Evolutionary conservation across 2,113 vertebrate species (phyloP), one percentile per base, ranked within the genome.

Genomic region (Pholis gunnellus): DNA sequence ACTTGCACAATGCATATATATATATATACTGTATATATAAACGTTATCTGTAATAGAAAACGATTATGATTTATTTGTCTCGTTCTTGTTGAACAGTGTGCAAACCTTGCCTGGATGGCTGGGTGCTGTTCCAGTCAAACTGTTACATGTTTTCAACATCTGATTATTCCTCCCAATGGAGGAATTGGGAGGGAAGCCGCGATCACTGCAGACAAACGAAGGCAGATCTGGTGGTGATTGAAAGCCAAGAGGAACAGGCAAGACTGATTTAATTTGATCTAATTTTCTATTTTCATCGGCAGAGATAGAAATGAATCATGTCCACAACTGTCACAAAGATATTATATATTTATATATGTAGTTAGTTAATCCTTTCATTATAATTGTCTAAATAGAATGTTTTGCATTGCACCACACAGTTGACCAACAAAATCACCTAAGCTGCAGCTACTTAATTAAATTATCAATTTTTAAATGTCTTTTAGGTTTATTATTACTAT

Each of bases 171-270:
- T 0, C 0, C 0, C 0, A 0, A 0, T 79, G 85, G 91, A 63
- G 0, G 5, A 9, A 0, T 0, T 90, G 87, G 91, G 0, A 40
- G 2, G 0, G 0, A 0, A 91, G 91, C 9, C 66, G 5, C 0
- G 1, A 48, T 0, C 0, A 38, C 0, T 93, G 91, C 82, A 25
- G 0, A 7, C 0, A 2, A 0, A 2, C 0, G 2, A 20, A 54
- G 0, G 82, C 87, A 0, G 40, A 87, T 5, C 88, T 93, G 75
- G 78, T 79, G 57, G 78, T 85, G 76, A 89, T 93, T 0, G 50
- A 79, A 3, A 88, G 83, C 34, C 69, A 20, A 22, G 72, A 88
- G 36, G 90, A 93, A 68, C 91, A 93, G 90, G 91, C 22, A 64
- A 76, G 79, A 17, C 14, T 22, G 0, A 31, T 22, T 56, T 60